A percentile compares a stretch with the other conserved stretches of the same genome.
Evolutionary conservation across 2,797 vertebrate genomes (phyloP).

Genomic region (Sebastes steindachneri): DNA sequence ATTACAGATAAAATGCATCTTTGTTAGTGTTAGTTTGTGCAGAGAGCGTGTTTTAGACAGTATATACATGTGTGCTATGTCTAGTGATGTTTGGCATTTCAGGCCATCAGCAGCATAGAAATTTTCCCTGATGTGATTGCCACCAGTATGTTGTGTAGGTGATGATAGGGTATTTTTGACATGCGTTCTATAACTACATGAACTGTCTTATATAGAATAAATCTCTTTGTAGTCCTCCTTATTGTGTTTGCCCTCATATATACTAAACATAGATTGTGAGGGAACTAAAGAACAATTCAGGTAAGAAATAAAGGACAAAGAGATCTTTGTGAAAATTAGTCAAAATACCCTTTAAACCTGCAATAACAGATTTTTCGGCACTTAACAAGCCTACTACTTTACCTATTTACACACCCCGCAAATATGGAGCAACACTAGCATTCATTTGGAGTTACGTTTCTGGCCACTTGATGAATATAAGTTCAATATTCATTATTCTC

Average conservation of each 20-base stretch:
- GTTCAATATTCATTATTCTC: not conserved
- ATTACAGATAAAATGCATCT: not conserved
- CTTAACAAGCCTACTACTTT: not conserved
- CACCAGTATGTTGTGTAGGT: not conserved
- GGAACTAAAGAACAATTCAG: not conserved
- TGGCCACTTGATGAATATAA: not conserved
- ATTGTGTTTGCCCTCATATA: not conserved
- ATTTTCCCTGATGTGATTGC: not conserved
- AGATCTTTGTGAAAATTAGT: not conserved
- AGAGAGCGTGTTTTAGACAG: not conserved
- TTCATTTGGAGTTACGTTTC: not conserved
- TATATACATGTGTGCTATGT: not conserved
- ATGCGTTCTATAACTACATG: not conserved
- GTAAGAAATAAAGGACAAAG: not conserved
- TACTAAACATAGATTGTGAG: not conserved
- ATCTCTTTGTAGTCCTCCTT: not conserved
- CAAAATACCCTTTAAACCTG: not conserved
- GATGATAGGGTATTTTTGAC: not conserved
- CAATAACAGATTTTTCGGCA: not conserved
- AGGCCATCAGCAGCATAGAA: too few species aligned
- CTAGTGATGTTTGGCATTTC: not conserved
- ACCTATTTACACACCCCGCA: not conserved
- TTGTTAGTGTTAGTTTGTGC: not conserved
- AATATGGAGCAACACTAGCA: not conserved
- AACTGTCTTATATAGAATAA: too few species aligned